Evolutionary conservation across 2,888 invertebrate genomes (phyloP), one percentile per base, ranked within the genome.

Genomic region (Drosophila longiperda): DNA sequence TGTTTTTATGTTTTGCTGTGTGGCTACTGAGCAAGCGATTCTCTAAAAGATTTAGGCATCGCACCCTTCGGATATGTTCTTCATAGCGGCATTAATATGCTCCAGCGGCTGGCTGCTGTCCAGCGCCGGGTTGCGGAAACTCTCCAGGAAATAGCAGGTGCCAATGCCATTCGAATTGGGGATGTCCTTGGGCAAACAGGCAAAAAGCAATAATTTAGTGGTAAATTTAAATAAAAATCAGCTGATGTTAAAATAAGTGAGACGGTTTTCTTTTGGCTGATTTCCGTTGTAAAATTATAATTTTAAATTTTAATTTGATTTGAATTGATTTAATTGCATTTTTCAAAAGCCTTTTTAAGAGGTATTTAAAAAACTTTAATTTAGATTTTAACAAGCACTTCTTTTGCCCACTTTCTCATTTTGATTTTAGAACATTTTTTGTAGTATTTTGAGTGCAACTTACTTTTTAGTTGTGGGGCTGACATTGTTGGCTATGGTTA

Each of bases 401-500:
- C 33, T 11, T 23, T 29, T 1, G 3, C 15, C 7, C 38, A 38
- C 17, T 8, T 8, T 17, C 17, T 8, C 17, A 29, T 29, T 29
- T 29, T 29, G 17, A 38, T 17, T 17, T 38, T 8, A 38, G 9
- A 4, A 4, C 17, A 3, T 17, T 40, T 40, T 40, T n/a, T 40
- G n/a, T 11, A 5, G n/a, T 5, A n/a, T 40, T 20, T 7, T 3
- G 20, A 45, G 12, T 12, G 20, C 2, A 8, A 36, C 97, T 96
- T 94, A 98, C 98, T 96, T 95, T 92, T 97, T 96, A 52, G 98
- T 98, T 12, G 98, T 98, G 3, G 98, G 98, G 91, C 98, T 98
- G 92, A 98, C 95, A 93, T 99, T 98, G 91, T 99, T 99, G 57
- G 98, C 98, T 66, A 98, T 95, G 2, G 98, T 98, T 20, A 98